Base-by-base conservation (phyloP, 2,113 vertebrate species). In the Stigmatopora nigra region DNA sequence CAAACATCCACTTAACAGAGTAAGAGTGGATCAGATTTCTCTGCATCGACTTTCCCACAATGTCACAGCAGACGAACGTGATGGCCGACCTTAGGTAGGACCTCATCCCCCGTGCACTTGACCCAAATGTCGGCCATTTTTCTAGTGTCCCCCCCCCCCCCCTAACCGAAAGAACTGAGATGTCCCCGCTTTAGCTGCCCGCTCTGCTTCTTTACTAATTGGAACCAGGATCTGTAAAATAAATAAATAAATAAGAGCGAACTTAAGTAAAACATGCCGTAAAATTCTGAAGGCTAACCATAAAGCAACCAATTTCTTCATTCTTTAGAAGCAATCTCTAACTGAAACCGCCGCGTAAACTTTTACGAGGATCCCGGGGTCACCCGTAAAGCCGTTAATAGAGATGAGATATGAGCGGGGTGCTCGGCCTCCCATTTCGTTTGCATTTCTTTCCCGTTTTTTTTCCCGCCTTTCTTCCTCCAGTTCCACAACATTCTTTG, bases 211-310 rank as follows among this genome's bases (percentile, higher is more conserved):
- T 75, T 70, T 77, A 83, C 88, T 92, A 91, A 92, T 92, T 92
- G 89, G 90, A 92, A 91, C 89, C 91, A 92, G 91, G 87, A 88
- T 88, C 89, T 78, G 87, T 91, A 51, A 64, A 36, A 58, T 89
- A 90, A 91, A 91, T 31, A 31, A 31, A 31, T 31, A 31, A 31
- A 31, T 31, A 31, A 31, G 87, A 80, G 85, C 84, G 88, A 89
- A 89, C 90, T 91, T 91, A 89, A 91, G 90, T 92, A 90, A 91
- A 92, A 92, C 91, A 92, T 90, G 90, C 90, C 82, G 88, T 92
- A 91, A 92, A 92, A 90, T 87, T 85, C 87, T 91, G 91, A 91
- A 90, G 90, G 87, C 85, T 87, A 84, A 89, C 88, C 88, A 87
- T 92, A 92, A 92, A 92, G 89, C 75, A 91, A 87, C 86, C 88